Percentiles rank a stretch among this genome's conserved stretches.
Conservation (phyloP, 30 jellyfish, hydroid and myxozoan species). For the Aurelia sp. region DNA sequence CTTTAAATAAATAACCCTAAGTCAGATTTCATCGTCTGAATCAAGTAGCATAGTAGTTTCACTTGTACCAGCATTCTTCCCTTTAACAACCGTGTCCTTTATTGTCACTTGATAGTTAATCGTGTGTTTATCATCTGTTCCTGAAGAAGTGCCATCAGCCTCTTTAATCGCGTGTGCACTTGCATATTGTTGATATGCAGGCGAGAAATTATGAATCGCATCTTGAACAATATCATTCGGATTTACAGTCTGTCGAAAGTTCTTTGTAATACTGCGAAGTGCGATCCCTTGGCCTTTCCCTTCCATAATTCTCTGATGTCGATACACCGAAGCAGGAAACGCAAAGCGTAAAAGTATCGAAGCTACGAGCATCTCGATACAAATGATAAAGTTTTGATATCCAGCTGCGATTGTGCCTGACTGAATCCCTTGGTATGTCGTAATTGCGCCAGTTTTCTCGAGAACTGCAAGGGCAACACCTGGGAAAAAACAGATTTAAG, state of each 20-base stretch:
- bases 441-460: constrained; percentile 86
- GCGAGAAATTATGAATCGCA: constrained; percentile 95
- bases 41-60: constrained; percentile 65
- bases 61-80: constrained; percentile 33
- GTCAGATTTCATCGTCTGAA: constrained; percentile 54
- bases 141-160: constrained; percentile 48
- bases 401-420: constrained; percentile 94
- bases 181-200: constrained; percentile 94
- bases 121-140: constrained; percentile 68
- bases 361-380: constrained; percentile 96
- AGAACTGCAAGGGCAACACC: constrained; percentile 88
- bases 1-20: neutral
- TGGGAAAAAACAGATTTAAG: constrained; percentile 3
- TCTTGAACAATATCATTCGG: constrained; percentile 95
- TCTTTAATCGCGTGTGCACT: constrained; percentile 76
- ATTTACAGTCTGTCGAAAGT: constrained; percentile 87
- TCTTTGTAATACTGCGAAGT: constrained; percentile 73
- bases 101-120: constrained; percentile 87
- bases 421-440: constrained; percentile 40
- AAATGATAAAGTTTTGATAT: constrained; percentile 87
- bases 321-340: constrained; percentile 86
- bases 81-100: constrained; percentile 50
- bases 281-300: constrained; percentile 78
- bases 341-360: constrained; percentile 88
- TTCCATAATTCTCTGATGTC: constrained; percentile 77